phyloP scores from a whole-genome alignment of 2,888 invertebrate species.

The Trisateles emortualis region DNA sequence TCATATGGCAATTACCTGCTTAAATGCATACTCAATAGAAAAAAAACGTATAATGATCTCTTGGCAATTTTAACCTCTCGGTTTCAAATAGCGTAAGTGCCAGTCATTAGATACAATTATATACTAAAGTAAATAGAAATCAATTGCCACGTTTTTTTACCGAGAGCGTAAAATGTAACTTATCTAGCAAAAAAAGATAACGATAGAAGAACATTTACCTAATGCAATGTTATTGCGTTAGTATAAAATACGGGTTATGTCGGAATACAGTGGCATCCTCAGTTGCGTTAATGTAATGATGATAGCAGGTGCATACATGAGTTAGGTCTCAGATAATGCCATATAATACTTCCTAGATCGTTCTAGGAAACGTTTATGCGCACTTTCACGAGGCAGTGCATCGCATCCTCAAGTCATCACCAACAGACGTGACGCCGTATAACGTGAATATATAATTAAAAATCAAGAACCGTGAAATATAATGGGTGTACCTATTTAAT shows the following conservation, averaged over 20 bases:
- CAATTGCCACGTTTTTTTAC: too few species aligned
- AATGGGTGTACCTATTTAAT: constrained; percentile 10
- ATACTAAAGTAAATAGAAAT: too few species aligned
- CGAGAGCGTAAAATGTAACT: constrained; percentile 4
- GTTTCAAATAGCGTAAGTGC: too few species aligned
- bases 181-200: constrained; percentile 22
- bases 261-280: constrained; percentile 53
- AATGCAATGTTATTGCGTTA: constrained; percentile 40
- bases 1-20: too few species aligned
- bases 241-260: constrained; percentile 42
- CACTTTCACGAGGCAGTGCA: constrained; percentile 61
- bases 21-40: too few species aligned
- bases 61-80: too few species aligned
- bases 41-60: too few species aligned
- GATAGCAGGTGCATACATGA: constrained; percentile 55
- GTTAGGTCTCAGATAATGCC: constrained; percentile 60
- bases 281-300: constrained; percentile 64
- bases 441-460: constrained; percentile 23
- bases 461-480: constrained; percentile 25
- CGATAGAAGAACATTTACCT: constrained; percentile 26
- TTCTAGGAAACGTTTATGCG: constrained; percentile 63
- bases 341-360: constrained; percentile 59
- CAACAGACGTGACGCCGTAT: constrained; percentile 30
- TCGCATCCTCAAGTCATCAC: constrained; percentile 42
- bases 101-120: too few species aligned